Base-by-base conservation (phyloP, 2,797 vertebrate species). In the Chelon labrosus region DNA sequence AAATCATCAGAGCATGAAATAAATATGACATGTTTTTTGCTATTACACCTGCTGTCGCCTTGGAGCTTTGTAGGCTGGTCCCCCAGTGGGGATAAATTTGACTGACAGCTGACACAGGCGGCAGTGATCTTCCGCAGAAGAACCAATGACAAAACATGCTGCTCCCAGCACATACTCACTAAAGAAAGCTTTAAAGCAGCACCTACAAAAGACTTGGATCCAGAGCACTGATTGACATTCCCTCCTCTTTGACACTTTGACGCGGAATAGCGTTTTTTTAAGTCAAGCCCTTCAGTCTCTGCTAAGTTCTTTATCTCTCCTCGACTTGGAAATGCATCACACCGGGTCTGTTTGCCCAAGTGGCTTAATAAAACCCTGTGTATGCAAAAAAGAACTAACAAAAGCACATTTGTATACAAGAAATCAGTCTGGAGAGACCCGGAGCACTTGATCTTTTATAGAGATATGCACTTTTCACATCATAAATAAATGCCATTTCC, bases 1-100 rank as follows among this genome's bases (percentile, higher is more conserved):
- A 88, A 92, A 88, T 85, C 87, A 89, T 82, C 83, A 86, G 89
- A 88, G 88, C 86, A 83, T 91, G 85, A 92, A 90, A 92, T 89
- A 91, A 85, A 90, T 83, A 77, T 83, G 84, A 88, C 89, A 87
- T 87, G 83, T 89, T 91, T 27, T 88, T 90, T 83, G 84, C 88
- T 75, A 88, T 88, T 90, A 90, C 79, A 89, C 88, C 91, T 92
- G 88, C 82, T 88, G 88, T 86, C 66, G 77, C 84, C 76, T 76
- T 56, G 54, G 67, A 70, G 83, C 81, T 85, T 81, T 85, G 79
- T 75, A 85, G 69, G 57, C 72, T 52, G 79, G 42, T 79, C 74
- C 56, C 87, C 89, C 84, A 22, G 77, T 75, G 89, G 89, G 88
- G 85, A 85, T 72, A 70, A 49, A 61, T 79, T 82, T 93, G 92